These are phyloP conservation scores for Drosophila obscura DNA, from an alignment of 1,140 invertebrate species.

Conservation along the genomic window DNA sequence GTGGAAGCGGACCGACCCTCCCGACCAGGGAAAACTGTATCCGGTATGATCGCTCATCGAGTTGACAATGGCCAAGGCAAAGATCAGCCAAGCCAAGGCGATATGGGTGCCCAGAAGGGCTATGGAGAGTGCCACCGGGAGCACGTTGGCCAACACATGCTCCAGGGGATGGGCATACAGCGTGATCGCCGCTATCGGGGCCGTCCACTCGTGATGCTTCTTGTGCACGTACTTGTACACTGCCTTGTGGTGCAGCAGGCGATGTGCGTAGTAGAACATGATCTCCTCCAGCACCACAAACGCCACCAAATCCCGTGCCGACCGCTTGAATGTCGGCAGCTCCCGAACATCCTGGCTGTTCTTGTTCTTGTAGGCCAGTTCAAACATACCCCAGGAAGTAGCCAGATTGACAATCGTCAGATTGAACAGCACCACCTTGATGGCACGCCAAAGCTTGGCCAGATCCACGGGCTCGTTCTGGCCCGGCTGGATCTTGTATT, in stretches of 20 bases:
- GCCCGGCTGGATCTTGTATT: slow-evolving; percentile 92
- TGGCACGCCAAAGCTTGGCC: slow-evolving; percentile 83
- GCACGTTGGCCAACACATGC: slow-evolving; percentile 91
- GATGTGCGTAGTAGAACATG: slow-evolving; percentile 94
- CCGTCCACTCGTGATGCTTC: slow-evolving; percentile 93
- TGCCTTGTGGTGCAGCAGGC: slow-evolving; percentile 89
- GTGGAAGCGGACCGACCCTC: slow-evolving; percentile 91
- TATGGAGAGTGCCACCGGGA: slow-evolving; percentile 91
- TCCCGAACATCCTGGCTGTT: slow-evolving; percentile 85
- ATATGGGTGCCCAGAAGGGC: slow-evolving; percentile 91
- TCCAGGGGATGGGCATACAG: slow-evolving; percentile 95
- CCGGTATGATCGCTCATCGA: slow-evolving; percentile 94
- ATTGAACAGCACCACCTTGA: slow-evolving; percentile 90
- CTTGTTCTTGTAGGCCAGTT: slow-evolving; percentile 85
- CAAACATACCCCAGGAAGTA: slow-evolving; percentile 86
- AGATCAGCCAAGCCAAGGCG: slow-evolving; percentile 91
- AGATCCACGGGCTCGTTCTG: slow-evolving; percentile 90
- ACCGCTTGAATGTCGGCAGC: slow-evolving; percentile 91
- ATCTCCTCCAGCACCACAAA: slow-evolving; percentile 92
- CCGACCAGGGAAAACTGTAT: slow-evolving; percentile 94
- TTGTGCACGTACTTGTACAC: slow-evolving; percentile 94
- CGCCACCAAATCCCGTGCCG: slow-evolving; percentile 89
- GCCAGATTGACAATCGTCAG: slow-evolving; percentile 89
- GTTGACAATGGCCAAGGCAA: slow-evolving; percentile 89
- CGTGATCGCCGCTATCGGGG: slow-evolving; percentile 91